Evolutionary conservation across 2,113 vertebrate genomes (phyloP).

Genomic region (Callospermophilus lateralis): DNA sequence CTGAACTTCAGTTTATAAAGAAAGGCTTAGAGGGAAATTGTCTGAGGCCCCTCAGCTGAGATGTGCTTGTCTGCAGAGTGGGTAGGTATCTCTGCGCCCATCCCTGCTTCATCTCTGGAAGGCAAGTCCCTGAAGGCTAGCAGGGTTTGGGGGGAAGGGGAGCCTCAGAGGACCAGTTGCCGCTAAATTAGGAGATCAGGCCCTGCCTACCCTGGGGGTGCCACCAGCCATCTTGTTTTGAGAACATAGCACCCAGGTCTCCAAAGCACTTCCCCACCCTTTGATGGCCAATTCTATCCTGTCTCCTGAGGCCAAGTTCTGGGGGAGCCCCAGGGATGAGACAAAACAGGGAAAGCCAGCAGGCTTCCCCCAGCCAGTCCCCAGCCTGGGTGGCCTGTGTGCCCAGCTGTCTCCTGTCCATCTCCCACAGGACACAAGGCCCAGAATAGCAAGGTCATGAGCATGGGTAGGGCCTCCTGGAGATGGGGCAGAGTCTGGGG

Average conservation of each 20-base stretch:
- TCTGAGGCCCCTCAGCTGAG: neutral
- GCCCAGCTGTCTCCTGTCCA: slow-evolving; percentile 80
- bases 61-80: neutral
- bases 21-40: neutral
- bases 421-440: slow-evolving; percentile 72
- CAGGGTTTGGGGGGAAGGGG: neutral
- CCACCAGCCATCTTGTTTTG: neutral
- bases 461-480: slow-evolving; percentile 59
- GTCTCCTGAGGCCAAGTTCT: slow-evolving; percentile 50
- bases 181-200: slow-evolving; percentile 64
- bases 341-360: slow-evolving; percentile 24
- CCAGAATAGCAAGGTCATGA: slow-evolving; percentile 83
- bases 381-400: slow-evolving; percentile 49
- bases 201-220: slow-evolving; percentile 5
- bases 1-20: neutral
- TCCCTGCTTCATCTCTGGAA: neutral
- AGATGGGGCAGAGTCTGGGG: slow-evolving; percentile 65
- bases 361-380: slow-evolving; percentile 60
- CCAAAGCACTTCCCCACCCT: neutral
- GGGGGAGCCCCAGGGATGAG: slow-evolving; percentile 71
- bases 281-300: neutral
- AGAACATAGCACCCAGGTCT: slow-evolving; percentile 28
- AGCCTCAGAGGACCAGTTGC: slow-evolving; percentile 48
- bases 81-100: neutral
- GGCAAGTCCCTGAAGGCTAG: slow-evolving; percentile 22